These are phyloP conservation scores for Galagoides demidoff DNA, from an alignment of 2,797 vertebrate species.

Conservation along the genomic window DNA sequence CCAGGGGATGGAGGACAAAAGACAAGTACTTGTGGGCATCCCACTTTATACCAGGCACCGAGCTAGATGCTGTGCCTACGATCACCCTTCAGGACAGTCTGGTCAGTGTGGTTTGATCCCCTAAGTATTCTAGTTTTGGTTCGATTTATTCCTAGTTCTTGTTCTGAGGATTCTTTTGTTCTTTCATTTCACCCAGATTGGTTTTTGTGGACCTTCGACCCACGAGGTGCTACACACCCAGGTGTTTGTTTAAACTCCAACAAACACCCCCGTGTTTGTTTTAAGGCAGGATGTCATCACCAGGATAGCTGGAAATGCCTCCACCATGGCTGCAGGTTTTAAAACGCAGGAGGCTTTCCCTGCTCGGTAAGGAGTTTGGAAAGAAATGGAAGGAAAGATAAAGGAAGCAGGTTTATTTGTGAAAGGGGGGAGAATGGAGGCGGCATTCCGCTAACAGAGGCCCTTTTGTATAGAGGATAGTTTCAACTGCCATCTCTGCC, in stretches of 20 bases:
- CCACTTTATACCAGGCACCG: accelerated
- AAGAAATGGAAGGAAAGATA: neutral
- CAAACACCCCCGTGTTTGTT: neutral
- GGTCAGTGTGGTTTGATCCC: neutral
- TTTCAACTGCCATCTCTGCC: neutral
- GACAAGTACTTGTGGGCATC: neutral
- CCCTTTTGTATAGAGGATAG: neutral
- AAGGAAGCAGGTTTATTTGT: neutral
- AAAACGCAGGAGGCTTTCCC: neutral
- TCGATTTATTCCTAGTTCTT: neutral
- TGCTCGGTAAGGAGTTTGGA: neutral
- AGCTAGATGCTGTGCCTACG: accelerated
- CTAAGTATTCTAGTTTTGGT: neutral
- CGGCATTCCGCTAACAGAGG: neutral
- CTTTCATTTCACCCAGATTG: constrained; percentile 51
- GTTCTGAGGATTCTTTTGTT: neutral
- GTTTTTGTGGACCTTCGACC: constrained; percentile 39
- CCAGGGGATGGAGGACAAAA: neutral
- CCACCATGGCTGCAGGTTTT: neutral
- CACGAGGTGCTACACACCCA: neutral
- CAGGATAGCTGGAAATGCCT: neutral
- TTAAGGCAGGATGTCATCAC: neutral
- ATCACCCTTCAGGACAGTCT: accelerated
- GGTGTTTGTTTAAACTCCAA: constrained; percentile 54
- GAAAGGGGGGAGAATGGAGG: neutral